phyloP scores from a whole-genome alignment of 2,113 vertebrate genomes.

The Bos javanicus region DNA sequence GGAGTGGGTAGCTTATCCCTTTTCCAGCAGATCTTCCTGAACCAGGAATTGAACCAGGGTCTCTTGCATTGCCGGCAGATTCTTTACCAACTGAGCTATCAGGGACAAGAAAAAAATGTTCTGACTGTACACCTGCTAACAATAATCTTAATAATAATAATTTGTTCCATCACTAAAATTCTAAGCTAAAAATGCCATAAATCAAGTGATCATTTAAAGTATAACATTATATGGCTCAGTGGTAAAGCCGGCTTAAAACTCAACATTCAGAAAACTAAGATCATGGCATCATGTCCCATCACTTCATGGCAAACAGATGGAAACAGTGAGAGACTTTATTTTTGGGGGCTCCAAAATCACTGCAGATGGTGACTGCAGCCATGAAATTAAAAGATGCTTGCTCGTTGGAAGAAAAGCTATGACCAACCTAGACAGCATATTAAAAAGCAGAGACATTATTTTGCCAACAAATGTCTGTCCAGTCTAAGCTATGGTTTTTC shows the following conservation, averaged over 20 bases:
- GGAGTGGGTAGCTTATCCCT: background rate
- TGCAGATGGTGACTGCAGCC: background rate
- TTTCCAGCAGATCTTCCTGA: background rate
- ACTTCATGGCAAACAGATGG: background rate
- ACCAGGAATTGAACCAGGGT: background rate
- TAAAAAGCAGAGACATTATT: background rate
- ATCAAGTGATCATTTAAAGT: background rate
- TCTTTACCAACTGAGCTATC: background rate
- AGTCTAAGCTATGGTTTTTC: background rate
- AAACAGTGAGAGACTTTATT: background rate
- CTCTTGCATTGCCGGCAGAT: background rate
- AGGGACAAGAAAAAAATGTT: background rate
- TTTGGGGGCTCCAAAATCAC: background rate
- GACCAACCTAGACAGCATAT: background rate
- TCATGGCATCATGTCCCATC: background rate
- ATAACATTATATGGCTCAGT: background rate
- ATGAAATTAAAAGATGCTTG: background rate
- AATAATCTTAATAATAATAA: background rate
- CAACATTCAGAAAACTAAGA: background rate
- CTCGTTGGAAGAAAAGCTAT: background rate
- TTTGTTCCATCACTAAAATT: background rate
- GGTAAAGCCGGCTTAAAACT: background rate
- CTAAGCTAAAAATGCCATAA: conserved; percentile 13
- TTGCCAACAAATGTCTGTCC: background rate
- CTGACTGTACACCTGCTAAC: background rate